Evolutionary conservation across 1,140 invertebrate genomes (phyloP), one percentile per base, ranked within the genome.

Genomic region (Frieseomelitta varia): DNA sequence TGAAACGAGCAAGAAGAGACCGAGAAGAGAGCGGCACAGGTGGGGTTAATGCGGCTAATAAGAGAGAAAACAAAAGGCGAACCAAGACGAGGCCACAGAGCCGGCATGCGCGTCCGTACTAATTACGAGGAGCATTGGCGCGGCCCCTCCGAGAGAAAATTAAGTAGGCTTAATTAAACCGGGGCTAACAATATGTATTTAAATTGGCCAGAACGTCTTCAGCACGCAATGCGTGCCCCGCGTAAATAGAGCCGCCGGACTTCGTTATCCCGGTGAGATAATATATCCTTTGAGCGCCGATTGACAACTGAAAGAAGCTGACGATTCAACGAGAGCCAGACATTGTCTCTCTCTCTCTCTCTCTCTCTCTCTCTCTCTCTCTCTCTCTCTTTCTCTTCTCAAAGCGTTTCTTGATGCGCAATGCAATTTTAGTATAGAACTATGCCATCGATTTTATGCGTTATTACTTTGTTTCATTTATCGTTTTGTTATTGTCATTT

Each of bases 101-200:
- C 77, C 86, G 88, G 89, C 90, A 91, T 94, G 91, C 91, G 91
- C 92, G 89, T 85, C 87, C 85, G 91, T 94, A 92, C 93, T 94
- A 94, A 94, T 94, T 94, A 93, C 93, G 91, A 90, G 88, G 72
- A 86, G 87, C 90, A 91, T 91, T 89, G 91, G 91, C 89, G 89
- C 84, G 85, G 88, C 71, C 85, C 85, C 85, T 88, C 83, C 84
- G 82, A 89, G 84, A 89, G 89, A 92, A 93, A 93, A 93, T 93
- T 92, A 94, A 94, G 91, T 90, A 90, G 91, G 88, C 91, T 92
- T 93, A 94, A 93, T 94, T 94, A 93, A 93, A 91, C 88, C 90
- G 87, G 85, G 84, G 80, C 92, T 88, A 92, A 92, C 92, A 92
- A 92, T 92, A 93, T 90, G 87, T 88, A 90, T 92, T 91, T 88